Evolutionary conservation across 1,140 invertebrate species (phyloP).

Genomic region (Saccostrea echinata): DNA sequence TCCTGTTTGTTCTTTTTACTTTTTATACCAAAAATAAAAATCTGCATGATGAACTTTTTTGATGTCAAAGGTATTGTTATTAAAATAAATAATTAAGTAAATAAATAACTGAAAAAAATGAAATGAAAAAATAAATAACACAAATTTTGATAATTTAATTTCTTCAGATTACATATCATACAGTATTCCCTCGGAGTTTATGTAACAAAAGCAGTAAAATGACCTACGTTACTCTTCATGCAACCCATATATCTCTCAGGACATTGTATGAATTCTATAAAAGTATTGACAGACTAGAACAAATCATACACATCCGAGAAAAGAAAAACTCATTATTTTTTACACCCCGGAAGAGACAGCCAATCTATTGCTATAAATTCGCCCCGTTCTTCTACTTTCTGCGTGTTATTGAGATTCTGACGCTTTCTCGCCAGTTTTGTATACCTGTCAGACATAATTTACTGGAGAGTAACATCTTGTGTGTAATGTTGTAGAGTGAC

Average conservation of each 20-base stretch:
- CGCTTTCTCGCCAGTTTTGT: slow-evolving; percentile 5
- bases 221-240: background rate
- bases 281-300: too few relatives aligned
- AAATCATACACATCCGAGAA: background rate
- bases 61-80: too few relatives aligned
- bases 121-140: too few relatives aligned
- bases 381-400: background rate
- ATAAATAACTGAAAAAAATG: too few relatives aligned
- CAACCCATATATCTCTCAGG: background rate
- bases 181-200: too few relatives aligned
- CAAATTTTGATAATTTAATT: too few relatives aligned
- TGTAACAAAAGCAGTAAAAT: too few relatives aligned
- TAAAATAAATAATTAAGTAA: too few relatives aligned
- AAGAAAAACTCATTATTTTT: slow-evolving; percentile 5
- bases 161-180: too few relatives aligned
- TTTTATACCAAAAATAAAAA: too few relatives aligned
- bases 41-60: too few relatives aligned
- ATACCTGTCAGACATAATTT: slow-evolving; percentile 25
- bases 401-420: background rate
- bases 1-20: too few relatives aligned
- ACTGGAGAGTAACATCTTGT: slow-evolving; percentile 4
- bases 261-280: background rate
- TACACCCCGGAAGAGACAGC: slow-evolving; percentile 13
- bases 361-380: slow-evolving; percentile 24
- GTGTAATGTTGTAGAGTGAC: background rate